Percentiles rank a stretch among this genome's conserved stretches.
Evolutionary conservation across 2,797 vertebrate genomes (phyloP).

Genomic region (Synanceia verrucosa): DNA sequence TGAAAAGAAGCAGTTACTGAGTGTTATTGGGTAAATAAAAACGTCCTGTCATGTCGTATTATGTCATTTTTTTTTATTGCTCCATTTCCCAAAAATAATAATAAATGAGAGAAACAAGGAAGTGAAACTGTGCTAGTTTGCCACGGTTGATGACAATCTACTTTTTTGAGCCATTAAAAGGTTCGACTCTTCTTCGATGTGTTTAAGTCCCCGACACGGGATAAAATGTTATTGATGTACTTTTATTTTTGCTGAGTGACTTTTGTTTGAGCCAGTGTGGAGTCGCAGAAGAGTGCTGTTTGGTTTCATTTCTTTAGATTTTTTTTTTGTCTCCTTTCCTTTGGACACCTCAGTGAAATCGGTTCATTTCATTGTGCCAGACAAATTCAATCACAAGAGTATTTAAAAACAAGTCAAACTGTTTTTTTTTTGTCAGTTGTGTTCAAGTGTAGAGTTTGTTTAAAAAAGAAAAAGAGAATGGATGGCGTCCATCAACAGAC

Average conservation of each 20-base stretch:
- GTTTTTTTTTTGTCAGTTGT: conserved; percentile 55
- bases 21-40: conserved; percentile 65
- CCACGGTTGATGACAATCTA: conserved; percentile 83
- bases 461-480: conserved; percentile 44
- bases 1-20: conserved; percentile 84
- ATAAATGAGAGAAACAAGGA: conserved; percentile 41
- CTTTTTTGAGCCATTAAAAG: conserved; percentile 79
- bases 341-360: conserved; percentile 57
- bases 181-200: conserved; percentile 73
- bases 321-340: neutral
- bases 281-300: conserved; percentile 30
- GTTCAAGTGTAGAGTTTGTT: conserved; percentile 62
- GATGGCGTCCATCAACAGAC: conserved; percentile 42
- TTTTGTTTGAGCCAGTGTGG: conserved; percentile 76
- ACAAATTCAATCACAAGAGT: conserved; percentile 53
- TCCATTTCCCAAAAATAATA: conserved; percentile 70
- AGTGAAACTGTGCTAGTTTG: conserved; percentile 59
- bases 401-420: conserved; percentile 62
- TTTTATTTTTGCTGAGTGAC: conserved; percentile 60
- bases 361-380: conserved; percentile 42
- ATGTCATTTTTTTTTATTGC: conserved; percentile 58
- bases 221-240: conserved; percentile 69
- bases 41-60: conserved; percentile 70
- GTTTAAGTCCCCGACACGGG: conserved; percentile 71
- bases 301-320: neutral